phyloP scores from a whole-genome alignment of 2,797 vertebrate genomes.

The Babyrousa celebensis region DNA sequence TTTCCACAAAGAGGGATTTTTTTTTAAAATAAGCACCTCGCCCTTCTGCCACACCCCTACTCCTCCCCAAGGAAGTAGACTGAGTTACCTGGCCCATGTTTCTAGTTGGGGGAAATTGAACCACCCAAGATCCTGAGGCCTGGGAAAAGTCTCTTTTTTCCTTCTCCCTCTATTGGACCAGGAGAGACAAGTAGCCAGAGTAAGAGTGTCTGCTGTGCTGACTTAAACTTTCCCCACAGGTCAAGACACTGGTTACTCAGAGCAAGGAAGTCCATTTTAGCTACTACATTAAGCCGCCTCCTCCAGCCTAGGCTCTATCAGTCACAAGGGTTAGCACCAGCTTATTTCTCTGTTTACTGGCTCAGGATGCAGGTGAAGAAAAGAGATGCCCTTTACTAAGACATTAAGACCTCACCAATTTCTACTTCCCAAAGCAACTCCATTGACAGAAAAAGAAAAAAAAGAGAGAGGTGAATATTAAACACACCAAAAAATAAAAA shows the following conservation, averaged over 20 bases:
- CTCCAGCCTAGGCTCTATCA: neutral
- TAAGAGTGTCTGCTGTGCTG: neutral
- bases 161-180: neutral
- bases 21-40: neutral
- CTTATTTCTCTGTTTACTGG: neutral
- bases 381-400: neutral
- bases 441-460: neutral
- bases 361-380: neutral
- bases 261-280: neutral
- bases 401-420: neutral
- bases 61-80: neutral
- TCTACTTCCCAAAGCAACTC: conserved; percentile 6
- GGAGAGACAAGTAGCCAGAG: neutral
- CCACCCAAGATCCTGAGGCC: neutral
- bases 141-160: neutral
- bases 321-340: neutral
- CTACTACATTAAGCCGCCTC: neutral
- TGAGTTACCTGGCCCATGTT: neutral
- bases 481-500: neutral
- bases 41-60: neutral
- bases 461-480: neutral
- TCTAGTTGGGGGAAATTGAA: neutral
- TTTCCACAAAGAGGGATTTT: conserved; percentile 6
- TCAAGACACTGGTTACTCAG: rapidly evolving
- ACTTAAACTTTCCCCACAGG: neutral